phyloP scores from a whole-genome alignment of 1,140 invertebrate species.

The Zaprionus ghesquierei region DNA sequence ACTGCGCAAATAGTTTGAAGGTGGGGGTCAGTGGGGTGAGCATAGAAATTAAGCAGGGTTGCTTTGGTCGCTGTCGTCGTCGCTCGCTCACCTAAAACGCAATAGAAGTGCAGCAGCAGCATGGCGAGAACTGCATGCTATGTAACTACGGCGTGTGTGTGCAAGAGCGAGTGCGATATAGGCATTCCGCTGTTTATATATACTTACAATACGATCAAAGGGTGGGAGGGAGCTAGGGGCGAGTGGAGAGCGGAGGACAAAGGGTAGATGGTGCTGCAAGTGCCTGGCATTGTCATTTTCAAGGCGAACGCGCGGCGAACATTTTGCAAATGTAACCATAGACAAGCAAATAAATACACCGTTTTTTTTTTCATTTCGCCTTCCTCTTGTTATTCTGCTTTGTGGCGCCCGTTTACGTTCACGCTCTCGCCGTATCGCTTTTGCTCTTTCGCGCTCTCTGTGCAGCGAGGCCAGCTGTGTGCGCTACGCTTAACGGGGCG shows the following conservation, averaged over 20 bases:
- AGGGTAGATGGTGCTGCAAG: slow-evolving; percentile 29
- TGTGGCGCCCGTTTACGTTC: slow-evolving; percentile 21
- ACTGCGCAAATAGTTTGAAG: slow-evolving; percentile 65
- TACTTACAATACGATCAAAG: slow-evolving; percentile 20
- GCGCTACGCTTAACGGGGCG: slow-evolving; percentile 2
- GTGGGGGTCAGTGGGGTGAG: slow-evolving; percentile 32
- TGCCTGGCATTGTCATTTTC: slow-evolving; percentile 65
- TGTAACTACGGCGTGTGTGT: slow-evolving; percentile 34
- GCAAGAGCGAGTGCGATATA: slow-evolving; percentile 41
- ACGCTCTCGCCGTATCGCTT: not conserved
- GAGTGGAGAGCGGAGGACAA: not conserved
- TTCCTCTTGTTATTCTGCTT: slow-evolving; percentile 14
- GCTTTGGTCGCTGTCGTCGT: slow-evolving; percentile 27
- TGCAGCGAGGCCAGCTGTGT: slow-evolving; percentile 53
- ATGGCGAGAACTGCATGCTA: slow-evolving; percentile 36
- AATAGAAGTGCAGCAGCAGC: slow-evolving; percentile 73
- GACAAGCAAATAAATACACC: slow-evolving; percentile 26
- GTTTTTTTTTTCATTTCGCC: slow-evolving; percentile 6
- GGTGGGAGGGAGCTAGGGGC: slow-evolving; percentile 4
- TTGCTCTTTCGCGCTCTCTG: slow-evolving; percentile 1
- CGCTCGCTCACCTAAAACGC: slow-evolving; percentile 58
- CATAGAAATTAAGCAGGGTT: slow-evolving; percentile 59
- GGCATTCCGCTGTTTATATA: not conserved
- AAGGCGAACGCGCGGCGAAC: slow-evolving; percentile 57
- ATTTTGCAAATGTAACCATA: slow-evolving; percentile 32